phyloP scores from a whole-genome alignment of 2,113 vertebrate species.

The Toxostoma redivivum region DNA sequence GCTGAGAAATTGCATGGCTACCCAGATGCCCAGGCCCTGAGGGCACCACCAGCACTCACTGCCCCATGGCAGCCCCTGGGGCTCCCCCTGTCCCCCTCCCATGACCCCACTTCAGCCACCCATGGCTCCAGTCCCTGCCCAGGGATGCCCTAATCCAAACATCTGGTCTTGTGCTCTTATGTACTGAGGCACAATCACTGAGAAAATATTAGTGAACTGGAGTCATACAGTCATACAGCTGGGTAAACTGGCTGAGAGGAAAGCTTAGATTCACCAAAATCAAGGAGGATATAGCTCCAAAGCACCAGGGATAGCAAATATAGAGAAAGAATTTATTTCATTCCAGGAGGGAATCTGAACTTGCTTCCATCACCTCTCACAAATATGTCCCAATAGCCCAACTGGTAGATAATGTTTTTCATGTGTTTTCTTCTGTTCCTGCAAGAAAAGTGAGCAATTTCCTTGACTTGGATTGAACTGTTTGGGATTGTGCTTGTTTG shows the following conservation, averaged over 20 bases:
- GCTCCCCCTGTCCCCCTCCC: not conserved
- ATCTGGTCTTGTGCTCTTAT: accelerated
- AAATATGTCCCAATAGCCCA: not conserved
- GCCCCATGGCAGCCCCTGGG: not conserved
- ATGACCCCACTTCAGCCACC: not conserved
- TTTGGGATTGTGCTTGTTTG: not conserved
- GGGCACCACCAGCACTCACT: not conserved
- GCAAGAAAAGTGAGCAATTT: not conserved
- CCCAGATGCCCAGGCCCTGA: not conserved
- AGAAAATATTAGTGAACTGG: not conserved
- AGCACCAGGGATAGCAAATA: not conserved
- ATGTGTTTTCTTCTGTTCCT: not conserved
- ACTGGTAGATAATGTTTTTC: not conserved
- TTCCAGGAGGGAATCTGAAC: not conserved
- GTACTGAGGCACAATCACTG: not conserved
- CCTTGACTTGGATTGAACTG: not conserved
- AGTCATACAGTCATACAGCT: not conserved
- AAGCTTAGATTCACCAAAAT: not conserved
- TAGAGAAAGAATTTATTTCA: not conserved
- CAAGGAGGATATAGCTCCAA: not conserved
- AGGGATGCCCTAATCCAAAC: not conserved
- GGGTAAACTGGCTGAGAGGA: not conserved
- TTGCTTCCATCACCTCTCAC: not conserved
- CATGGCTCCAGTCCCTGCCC: accelerated
- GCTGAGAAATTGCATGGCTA: not conserved